Conservation (phyloP, 2,888 invertebrate species). For the Melieria omissa region DNA sequence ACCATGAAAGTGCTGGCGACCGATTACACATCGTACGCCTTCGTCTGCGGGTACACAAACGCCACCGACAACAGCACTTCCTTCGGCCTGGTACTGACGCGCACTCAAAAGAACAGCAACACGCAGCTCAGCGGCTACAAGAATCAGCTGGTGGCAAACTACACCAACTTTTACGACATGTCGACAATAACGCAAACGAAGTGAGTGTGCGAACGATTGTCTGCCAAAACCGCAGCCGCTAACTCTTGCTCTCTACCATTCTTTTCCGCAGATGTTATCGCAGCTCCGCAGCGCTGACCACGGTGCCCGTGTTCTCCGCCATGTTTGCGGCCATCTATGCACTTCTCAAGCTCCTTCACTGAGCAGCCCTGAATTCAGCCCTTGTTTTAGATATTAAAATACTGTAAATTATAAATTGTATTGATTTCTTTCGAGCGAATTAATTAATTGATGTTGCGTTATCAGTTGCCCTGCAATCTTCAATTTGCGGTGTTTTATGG, state of each 20-base stretch:
- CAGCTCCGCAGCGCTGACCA: neutral
- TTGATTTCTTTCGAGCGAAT: no score
- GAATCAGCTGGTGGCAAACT: slow-evolving; percentile 29
- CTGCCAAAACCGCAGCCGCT: neutral
- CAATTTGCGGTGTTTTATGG: no score
- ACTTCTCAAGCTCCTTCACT: slow-evolving; percentile 7
- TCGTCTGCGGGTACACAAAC: slow-evolving; percentile 57
- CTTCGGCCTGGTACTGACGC: slow-evolving; percentile 51
- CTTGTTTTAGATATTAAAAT: no score
- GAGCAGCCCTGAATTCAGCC: neutral
- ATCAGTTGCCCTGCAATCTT: no score
- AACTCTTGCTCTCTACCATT: neutral
- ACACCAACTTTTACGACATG: slow-evolving; percentile 50
- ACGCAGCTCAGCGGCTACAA: slow-evolving; percentile 42
- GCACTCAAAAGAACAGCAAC: slow-evolving; percentile 40
- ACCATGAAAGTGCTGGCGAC: slow-evolving; percentile 51
- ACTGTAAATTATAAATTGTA: no score
- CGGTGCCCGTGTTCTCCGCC: slow-evolving; percentile 8
- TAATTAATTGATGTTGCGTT: no score
- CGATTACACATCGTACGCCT: slow-evolving; percentile 51
- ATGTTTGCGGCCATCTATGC: slow-evolving; percentile 13
- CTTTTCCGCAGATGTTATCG: slow-evolving; percentile 38
- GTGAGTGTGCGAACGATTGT: slow-evolving; percentile 45
- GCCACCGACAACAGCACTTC: slow-evolving; percentile 43
- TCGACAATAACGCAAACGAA: slow-evolving; percentile 46